These are phyloP conservation scores for Galerucella pusilla DNA, from an alignment of 2,888 invertebrate species.

Conservation along the genomic window DNA sequence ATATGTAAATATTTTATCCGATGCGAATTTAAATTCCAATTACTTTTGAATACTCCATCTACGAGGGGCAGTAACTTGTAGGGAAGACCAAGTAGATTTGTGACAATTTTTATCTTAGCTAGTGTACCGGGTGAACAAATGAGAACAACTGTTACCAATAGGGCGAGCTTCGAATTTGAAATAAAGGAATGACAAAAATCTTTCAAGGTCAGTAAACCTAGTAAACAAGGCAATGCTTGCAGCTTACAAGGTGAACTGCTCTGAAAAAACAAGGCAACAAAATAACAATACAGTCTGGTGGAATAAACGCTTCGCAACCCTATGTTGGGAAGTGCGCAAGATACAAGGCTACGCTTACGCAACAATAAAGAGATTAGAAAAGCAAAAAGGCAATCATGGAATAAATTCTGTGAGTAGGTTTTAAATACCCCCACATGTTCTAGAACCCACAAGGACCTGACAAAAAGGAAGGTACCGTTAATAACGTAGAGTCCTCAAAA, in stretches of 20 bases:
- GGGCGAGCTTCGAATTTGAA: too few species aligned
- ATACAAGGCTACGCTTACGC: neutral
- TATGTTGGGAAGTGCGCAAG: neutral
- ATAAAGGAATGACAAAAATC: too few species aligned
- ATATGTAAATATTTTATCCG: neutral
- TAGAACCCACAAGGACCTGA: too few species aligned
- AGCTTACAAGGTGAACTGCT: constrained; percentile 9
- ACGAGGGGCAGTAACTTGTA: neutral
- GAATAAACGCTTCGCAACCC: constrained; percentile 2
- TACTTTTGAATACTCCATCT: neutral
- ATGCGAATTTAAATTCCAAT: neutral
- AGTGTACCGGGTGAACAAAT: too few species aligned
- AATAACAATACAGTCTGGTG: constrained; percentile 14
- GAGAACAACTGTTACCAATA: too few species aligned
- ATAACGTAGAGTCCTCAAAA: too few species aligned
- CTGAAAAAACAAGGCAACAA: constrained; percentile 7
- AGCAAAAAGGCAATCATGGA: too few species aligned
- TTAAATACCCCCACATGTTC: too few species aligned
- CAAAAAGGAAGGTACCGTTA: too few species aligned
- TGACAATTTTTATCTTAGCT: too few species aligned
- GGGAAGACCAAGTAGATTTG: neutral
- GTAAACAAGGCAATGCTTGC: neutral
- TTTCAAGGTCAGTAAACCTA: neutral
- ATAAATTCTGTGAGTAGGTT: too few species aligned
- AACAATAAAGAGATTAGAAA: too few species aligned